Evolutionary conservation across 1,140 invertebrate species (phyloP), one percentile per base, ranked within the genome.

Genomic region (Cylas formicarius): DNA sequence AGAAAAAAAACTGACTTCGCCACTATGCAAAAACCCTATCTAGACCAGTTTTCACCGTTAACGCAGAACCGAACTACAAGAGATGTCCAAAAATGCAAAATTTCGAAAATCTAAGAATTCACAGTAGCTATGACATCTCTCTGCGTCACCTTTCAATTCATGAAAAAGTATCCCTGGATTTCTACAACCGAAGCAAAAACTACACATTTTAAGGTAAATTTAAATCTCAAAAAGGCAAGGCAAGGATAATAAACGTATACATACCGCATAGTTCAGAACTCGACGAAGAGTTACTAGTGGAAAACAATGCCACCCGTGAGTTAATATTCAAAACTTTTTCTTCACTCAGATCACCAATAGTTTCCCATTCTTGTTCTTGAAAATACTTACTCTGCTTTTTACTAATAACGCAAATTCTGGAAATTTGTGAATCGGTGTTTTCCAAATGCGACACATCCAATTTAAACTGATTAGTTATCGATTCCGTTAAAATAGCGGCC

Each of bases 401-500:
- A 10, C 44, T 54, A n/a, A 56, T 54, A 9, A 47, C 17, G 24
- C 44, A 56, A 17, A 56, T 42, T 28, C 26, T 21, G 3, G 55
- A 51, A 38, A 46, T 36, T 7, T 52, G 34, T 20, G 43, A 46
- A 26, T 51, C 41, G 2, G 37, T 35, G 27, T 58, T 50, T 41
- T 63, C 56, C 18, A 63, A 29, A 44, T 60, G 46, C 3, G 50
- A 57, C n/a, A 56, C 13, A 21, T 55, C 48, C 32, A 60, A 23
- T 29, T 49, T 53, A 17, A 63, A 37, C n/a, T 58, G 23, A 41
- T 55, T 61, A 17, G 46, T 44, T 5, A 59, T 59, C 2, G 61
- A 63, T 53, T 63, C 59, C 4, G 48, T 58, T 9, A 63, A 32
- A n/a, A 63, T 46, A 23, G 61, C 46, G 3, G 61, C 55, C 10